phyloP scores from a whole-genome alignment of 1,140 invertebrate genomes.

The Bombus confusus region DNA sequence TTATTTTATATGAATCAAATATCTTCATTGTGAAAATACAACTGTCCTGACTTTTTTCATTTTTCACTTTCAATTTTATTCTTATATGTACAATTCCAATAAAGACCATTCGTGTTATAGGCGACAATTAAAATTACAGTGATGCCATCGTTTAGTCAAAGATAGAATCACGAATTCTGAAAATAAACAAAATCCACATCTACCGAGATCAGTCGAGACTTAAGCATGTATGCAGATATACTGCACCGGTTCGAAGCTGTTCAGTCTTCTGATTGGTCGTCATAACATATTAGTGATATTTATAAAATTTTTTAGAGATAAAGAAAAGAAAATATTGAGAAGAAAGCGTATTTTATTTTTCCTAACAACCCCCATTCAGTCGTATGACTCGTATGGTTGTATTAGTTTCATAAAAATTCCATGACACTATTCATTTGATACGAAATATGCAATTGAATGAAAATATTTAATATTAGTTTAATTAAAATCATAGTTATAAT shows the following conservation, averaged over 20 bases:
- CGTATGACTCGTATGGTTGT: no score
- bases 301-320: neutral
- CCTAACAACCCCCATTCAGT: no score
- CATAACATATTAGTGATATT: neutral
- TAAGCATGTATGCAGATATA: neutral
- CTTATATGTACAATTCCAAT: neutral
- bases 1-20: neutral
- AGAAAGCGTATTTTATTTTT: neutral
- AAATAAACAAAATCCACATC: slow-evolving; percentile 32
- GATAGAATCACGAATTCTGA: neutral
- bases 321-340: neutral
- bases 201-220: neutral
- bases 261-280: neutral
- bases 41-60: neutral
- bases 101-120: no score
- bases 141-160: slow-evolving; percentile 17
- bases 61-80: slow-evolving; percentile 38
- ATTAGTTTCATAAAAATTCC: no score
- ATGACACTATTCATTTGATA: neutral
- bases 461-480: neutral
- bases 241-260: neutral
- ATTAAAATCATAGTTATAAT: neutral
- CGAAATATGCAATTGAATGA: neutral
- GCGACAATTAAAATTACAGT: neutral
- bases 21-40: neutral